Evolutionary conservation across 1,140 invertebrate species (phyloP).

Genomic region (Nasonia giraulti): DNA sequence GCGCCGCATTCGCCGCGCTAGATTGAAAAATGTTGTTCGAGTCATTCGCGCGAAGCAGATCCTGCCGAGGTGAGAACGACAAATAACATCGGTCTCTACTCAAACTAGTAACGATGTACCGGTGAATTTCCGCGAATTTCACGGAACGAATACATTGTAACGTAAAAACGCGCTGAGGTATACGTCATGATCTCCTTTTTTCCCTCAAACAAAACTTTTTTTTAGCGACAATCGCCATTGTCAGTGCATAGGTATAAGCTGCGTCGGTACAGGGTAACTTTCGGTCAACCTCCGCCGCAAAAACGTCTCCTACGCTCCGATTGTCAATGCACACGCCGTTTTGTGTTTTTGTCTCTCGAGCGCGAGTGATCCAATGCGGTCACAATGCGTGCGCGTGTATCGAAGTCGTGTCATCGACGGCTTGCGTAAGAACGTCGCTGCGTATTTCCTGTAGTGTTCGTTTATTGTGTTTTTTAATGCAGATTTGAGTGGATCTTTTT

Average conservation of each 20-base stretch:
- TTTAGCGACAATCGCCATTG: not conserved
- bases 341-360: not conserved
- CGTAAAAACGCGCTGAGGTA: not conserved
- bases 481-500: not conserved
- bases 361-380: not conserved
- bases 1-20: not conserved
- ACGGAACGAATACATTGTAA: too few species aligned
- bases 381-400: not conserved
- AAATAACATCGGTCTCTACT: not conserved
- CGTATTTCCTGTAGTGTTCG: not conserved
- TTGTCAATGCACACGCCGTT: not conserved
- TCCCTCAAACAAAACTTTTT: not conserved
- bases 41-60: too few species aligned
- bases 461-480: not conserved
- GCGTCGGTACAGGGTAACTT: not conserved
- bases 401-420: not conserved
- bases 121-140: too few species aligned
- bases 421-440: not conserved
- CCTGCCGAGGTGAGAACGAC: not conserved
- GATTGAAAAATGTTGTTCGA: not conserved
- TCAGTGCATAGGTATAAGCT: not conserved
- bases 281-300: not conserved
- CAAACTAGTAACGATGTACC: too few species aligned
- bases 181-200: not conserved
- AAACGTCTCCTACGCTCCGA: not conserved